These are phyloP conservation scores for Siderastrea radians DNA, from an alignment of 92 coral and sea anemone species.

Conservation along the genomic window DNA sequence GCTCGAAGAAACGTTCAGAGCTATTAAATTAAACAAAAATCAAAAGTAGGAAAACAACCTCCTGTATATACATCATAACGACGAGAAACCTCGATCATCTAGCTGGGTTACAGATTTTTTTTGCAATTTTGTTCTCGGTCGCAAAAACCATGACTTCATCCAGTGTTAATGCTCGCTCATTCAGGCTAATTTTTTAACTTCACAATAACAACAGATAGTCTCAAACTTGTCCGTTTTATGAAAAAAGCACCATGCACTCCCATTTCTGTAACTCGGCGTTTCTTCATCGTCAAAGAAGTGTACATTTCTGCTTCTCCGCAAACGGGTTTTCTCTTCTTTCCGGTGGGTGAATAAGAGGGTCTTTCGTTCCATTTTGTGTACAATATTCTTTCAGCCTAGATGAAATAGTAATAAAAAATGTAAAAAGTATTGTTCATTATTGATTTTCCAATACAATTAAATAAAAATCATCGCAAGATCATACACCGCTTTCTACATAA, in stretches of 20 bases:
- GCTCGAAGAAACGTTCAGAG: not conserved
- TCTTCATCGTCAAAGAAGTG: constrained; percentile 71
- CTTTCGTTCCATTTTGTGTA: constrained; percentile 86
- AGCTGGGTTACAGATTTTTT: not conserved
- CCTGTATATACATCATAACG: not conserved
- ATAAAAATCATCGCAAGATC: not conserved
- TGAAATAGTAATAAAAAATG: not conserved
- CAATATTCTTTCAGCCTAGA: constrained; percentile 93
- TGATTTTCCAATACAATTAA: not conserved
- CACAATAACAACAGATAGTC: constrained; percentile 8
- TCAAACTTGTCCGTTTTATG: constrained; percentile 11
- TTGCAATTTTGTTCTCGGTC: not conserved
- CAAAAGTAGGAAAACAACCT: not conserved
- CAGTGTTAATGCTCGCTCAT: not conserved
- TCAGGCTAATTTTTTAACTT: constrained; percentile 18
- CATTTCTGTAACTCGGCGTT: not conserved
- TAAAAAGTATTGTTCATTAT: not conserved
- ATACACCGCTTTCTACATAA: not conserved
- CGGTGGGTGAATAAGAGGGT: constrained; percentile 97
- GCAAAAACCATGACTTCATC: not conserved
- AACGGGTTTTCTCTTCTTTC: constrained; percentile 99
- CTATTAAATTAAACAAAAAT: constrained; percentile 9
- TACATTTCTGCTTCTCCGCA: constrained; percentile 97
- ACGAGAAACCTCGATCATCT: not conserved
- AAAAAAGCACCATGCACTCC: not conserved